These are phyloP conservation scores for Sitophilus oryzae DNA, from an alignment of 1,140 invertebrate species.

Conservation along the genomic window DNA sequence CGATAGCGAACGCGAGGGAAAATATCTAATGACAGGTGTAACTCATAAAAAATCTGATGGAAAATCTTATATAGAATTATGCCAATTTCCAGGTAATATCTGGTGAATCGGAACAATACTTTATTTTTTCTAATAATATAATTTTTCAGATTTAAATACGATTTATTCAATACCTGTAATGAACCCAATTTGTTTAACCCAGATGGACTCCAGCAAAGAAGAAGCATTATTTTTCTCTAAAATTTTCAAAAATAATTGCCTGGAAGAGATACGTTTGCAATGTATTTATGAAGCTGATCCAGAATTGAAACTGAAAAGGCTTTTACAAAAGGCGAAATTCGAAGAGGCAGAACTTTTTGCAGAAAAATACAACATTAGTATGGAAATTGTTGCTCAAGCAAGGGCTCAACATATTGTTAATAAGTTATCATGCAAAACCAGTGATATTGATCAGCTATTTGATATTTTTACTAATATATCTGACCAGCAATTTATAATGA, in stretches of 20 bases:
- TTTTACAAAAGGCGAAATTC: conserved; percentile 23
- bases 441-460: conserved; percentile 31
- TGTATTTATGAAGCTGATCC: conserved; percentile 28
- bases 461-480: conserved; percentile 27
- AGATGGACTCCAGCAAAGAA: conserved; percentile 21
- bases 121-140: conserved; percentile 1
- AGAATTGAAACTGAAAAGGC: conserved; percentile 23
- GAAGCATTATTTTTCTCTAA: conserved; percentile 30
- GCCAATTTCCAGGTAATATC: not conserved
- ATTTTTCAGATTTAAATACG: conserved; percentile 20
- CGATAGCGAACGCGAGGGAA: not conserved
- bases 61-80: conserved; percentile 2
- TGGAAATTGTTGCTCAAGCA: conserved; percentile 26
- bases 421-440: conserved; percentile 20
- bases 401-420: conserved; percentile 30
- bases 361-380: conserved; percentile 21
- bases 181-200: conserved; percentile 20
- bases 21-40: not conserved
- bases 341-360: conserved; percentile 36
- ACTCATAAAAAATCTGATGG: conserved; percentile 1
- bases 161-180: conserved; percentile 27
- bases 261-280: conserved; percentile 29
- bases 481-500: conserved; percentile 26
- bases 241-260: conserved; percentile 13
- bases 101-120: not conserved